Percentiles rank a stretch among this genome's conserved stretches.
Conservation (phyloP, 92 coral and sea anemone genomes). For the Zoanthus sociatus region DNA sequence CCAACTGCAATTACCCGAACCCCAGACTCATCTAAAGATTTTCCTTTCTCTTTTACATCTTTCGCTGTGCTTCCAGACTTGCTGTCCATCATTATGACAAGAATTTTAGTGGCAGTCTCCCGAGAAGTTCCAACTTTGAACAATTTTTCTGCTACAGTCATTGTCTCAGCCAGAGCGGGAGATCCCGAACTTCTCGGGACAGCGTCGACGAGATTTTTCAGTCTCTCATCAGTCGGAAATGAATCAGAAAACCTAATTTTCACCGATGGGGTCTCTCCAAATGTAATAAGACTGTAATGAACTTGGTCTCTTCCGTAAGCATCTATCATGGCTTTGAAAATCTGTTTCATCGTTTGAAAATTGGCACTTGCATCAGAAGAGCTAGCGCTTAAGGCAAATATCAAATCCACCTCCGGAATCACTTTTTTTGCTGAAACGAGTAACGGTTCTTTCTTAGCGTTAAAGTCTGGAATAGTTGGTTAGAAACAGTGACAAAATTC, state of each 20-base stretch:
- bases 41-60: slow-evolving; percentile 63
- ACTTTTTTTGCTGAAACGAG: slow-evolving; percentile 31
- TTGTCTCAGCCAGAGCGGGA: slow-evolving; percentile 47
- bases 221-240: slow-evolving; percentile 27
- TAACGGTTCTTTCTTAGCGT: background rate
- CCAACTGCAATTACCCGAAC: slow-evolving; percentile 87
- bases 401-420: slow-evolving; percentile 45
- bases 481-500: background rate
- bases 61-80: slow-evolving; percentile 67
- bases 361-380: slow-evolving; percentile 38
- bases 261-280: slow-evolving; percentile 41
- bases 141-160: slow-evolving; percentile 58
- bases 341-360: slow-evolving; percentile 47
- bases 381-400: slow-evolving; percentile 60
- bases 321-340: slow-evolving; percentile 50
- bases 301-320: slow-evolving; percentile 37
- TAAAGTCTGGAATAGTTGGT: background rate
- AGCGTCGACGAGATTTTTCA: slow-evolving; percentile 34
- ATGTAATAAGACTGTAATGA: slow-evolving; percentile 52
- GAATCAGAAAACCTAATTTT: slow-evolving; percentile 45
- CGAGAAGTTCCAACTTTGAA: slow-evolving; percentile 57
- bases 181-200: slow-evolving; percentile 48
- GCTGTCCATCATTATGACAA: slow-evolving; percentile 83
- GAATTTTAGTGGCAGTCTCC: slow-evolving; percentile 75
- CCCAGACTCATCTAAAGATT: slow-evolving; percentile 69